Evolutionary conservation across 2,113 vertebrate genomes (phyloP).

Genomic region (Eclectus roratus): DNA sequence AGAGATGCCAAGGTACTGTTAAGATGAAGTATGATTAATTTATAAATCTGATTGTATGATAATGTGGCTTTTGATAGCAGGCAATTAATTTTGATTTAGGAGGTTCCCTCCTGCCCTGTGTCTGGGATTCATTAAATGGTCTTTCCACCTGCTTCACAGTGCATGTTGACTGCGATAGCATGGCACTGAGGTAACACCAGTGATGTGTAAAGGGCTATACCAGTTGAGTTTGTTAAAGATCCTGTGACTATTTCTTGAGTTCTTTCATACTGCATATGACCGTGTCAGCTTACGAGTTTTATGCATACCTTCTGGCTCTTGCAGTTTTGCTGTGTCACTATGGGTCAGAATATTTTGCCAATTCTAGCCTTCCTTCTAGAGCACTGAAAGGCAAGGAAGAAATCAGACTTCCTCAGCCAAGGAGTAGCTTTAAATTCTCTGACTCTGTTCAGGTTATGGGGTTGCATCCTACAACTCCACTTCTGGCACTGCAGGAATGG

Average conservation of each 20-base stretch:
- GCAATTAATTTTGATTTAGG: slow-evolving; percentile 48
- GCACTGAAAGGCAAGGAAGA: background rate
- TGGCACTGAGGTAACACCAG: background rate
- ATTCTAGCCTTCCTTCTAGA: background rate
- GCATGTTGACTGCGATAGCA: background rate
- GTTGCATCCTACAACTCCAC: background rate
- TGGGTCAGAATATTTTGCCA: background rate
- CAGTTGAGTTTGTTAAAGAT: background rate
- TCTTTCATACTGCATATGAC: background rate
- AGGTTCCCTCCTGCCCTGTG: background rate
- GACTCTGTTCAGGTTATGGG: background rate
- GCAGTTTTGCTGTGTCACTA: background rate
- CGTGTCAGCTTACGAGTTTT: background rate
- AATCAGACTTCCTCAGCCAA: background rate
- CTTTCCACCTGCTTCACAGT: background rate
- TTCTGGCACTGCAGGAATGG: background rate
- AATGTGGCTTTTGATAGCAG: slow-evolving; percentile 35
- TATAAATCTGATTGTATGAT: slow-evolving; percentile 17
- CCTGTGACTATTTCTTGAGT: background rate
- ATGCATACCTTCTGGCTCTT: background rate
- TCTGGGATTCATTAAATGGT: background rate
- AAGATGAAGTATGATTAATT: slow-evolving; percentile 31
- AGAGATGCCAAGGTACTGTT: background rate
- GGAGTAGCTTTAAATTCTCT: background rate
- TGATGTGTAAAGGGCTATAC: accelerated